phyloP scores from a whole-genome alignment of 1,140 invertebrate genomes.

The Aphelenchoides avenae region DNA sequence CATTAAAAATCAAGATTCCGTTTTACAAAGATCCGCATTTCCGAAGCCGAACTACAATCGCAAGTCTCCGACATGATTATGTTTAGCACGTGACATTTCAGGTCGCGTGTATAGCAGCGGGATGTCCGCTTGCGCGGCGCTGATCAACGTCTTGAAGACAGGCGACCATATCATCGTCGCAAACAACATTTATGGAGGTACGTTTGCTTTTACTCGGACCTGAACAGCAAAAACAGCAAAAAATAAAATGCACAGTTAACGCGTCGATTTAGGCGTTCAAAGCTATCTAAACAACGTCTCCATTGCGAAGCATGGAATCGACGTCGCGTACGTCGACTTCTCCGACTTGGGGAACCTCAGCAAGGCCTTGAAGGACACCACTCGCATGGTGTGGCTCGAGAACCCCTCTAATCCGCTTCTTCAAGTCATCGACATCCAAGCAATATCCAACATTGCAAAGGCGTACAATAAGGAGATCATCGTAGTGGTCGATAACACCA shows the following conservation, averaged over 20 bases:
- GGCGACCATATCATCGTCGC: slow-evolving; percentile 86
- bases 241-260: slow-evolving; percentile 10
- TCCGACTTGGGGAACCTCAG: slow-evolving; percentile 69
- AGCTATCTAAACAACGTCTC: slow-evolving; percentile 65
- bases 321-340: slow-evolving; percentile 71
- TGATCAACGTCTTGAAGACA: slow-evolving; percentile 71
- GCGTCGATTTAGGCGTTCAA: slow-evolving; percentile 68
- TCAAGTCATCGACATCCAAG: slow-evolving; percentile 81
- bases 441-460: slow-evolving; percentile 68
- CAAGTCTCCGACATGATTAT: no score
- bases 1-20: no score
- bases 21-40: no score
- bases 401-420: slow-evolving; percentile 91
- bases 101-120: slow-evolving; percentile 81
- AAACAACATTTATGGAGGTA: slow-evolving; percentile 90
- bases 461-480: slow-evolving; percentile 68
- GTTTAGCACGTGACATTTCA: slow-evolving; percentile 36
- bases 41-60: no score
- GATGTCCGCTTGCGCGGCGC: slow-evolving; percentile 74
- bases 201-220: slow-evolving; percentile 3
- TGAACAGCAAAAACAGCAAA: slow-evolving; percentile 12
- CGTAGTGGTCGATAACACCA: slow-evolving; percentile 91
- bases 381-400: slow-evolving; percentile 93
- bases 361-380: slow-evolving; percentile 73
- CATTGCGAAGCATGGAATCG: slow-evolving; percentile 16